Evolutionary conservation across 2,797 vertebrate species (phyloP).

Genomic region (Avahi laniger): DNA sequence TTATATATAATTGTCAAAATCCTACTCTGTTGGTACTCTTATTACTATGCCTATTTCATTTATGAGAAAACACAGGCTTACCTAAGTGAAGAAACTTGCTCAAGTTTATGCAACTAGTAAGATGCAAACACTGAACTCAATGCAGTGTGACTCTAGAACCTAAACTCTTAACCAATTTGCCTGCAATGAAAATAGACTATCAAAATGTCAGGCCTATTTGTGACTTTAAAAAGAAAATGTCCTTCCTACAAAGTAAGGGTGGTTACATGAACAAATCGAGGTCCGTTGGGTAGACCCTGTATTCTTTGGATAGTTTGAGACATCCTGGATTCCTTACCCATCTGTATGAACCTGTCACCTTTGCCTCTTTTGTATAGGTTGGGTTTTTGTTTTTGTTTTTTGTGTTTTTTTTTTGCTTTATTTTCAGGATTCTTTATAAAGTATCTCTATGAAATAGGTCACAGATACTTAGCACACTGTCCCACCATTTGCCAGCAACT

Average conservation of each 20-base stretch:
- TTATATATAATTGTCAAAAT: background rate
- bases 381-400: background rate
- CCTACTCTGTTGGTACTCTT: background rate
- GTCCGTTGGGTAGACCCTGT: background rate
- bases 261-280: background rate
- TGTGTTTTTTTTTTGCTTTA: background rate
- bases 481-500: background rate
- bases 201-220: background rate
- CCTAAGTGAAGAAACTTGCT: background rate
- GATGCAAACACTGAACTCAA: background rate
- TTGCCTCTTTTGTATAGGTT: background rate
- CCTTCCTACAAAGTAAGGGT: background rate
- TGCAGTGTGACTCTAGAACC: background rate
- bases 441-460: background rate
- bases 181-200: background rate
- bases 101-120: background rate
- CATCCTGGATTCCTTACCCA: background rate
- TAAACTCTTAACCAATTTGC: background rate
- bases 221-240: background rate
- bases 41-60: background rate
- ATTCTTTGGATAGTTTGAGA: background rate
- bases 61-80: background rate
- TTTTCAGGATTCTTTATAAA: background rate
- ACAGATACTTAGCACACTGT: background rate
- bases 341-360: background rate